phyloP scores from a whole-genome alignment of 1,140 invertebrate species.

The Drosophila novamexicana region DNA sequence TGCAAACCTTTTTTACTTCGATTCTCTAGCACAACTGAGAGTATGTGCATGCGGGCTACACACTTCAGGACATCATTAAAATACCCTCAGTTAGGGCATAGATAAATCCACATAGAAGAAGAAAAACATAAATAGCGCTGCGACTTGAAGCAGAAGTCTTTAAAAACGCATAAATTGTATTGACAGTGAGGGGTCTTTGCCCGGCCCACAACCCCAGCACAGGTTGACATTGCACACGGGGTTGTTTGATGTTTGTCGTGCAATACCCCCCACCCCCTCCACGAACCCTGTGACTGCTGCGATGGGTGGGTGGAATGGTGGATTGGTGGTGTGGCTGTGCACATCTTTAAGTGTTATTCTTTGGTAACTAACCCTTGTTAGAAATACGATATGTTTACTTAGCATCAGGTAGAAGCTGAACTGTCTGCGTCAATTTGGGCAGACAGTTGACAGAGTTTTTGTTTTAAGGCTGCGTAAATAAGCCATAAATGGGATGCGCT shows the following conservation, averaged over 20 bases:
- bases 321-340: conserved; percentile 2
- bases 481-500: conserved; percentile 65
- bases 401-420: conserved; percentile 28
- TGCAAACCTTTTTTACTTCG: background rate
- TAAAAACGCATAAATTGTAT: conserved; percentile 80
- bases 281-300: background rate
- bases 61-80: background rate
- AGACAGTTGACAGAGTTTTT: conserved; percentile 75
- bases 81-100: conserved; percentile 6
- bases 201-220: background rate
- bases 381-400: conserved; percentile 75
- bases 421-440: conserved; percentile 51
- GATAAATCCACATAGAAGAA: conserved; percentile 13
- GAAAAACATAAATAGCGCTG: conserved; percentile 31
- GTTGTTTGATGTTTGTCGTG: conserved; percentile 40
- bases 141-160: conserved; percentile 47
- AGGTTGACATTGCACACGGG: conserved; percentile 43
- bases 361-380: conserved; percentile 64
- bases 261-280: background rate
- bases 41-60: background rate
- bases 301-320: no score
- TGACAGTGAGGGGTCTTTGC: conserved; percentile 31
- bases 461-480: conserved; percentile 68
- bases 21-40: no score
- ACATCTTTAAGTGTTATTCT: conserved; percentile 74